Conservation (phyloP, 2,113 vertebrate species). For the Brachionichthys hirsutus region DNA sequence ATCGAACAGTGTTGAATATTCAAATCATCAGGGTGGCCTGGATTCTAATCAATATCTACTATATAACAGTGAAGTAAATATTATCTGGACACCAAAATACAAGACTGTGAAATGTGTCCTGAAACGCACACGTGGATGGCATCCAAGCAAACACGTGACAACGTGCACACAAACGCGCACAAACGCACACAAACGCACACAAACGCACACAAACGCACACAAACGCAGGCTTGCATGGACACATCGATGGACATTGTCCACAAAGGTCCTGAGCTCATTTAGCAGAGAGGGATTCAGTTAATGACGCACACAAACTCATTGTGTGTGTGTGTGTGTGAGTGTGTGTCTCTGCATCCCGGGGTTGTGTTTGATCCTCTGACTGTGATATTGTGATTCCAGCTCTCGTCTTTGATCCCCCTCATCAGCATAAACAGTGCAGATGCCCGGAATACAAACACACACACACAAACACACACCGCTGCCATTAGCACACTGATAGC, state of each 20-base stretch:
- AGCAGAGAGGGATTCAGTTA: constrained; percentile 33
- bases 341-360: constrained; percentile 34
- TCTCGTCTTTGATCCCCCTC: constrained; percentile 61
- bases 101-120: no score
- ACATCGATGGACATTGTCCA: neutral
- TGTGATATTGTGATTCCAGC: constrained; percentile 63
- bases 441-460: constrained; percentile 9
- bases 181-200: neutral
- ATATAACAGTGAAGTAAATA: no score
- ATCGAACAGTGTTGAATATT: no score
- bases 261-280: constrained; percentile 42
- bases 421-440: constrained; percentile 56
- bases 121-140: no score
- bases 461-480: constrained; percentile 39
- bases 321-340: no score
- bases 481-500: constrained; percentile 38
- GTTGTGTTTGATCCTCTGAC: constrained; percentile 66
- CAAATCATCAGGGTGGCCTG: no score
- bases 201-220: constrained; percentile 1
- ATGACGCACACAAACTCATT: constrained; percentile 35
- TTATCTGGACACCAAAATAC: no score
- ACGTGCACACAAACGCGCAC: no score
- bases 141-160: no score
- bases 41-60: no score
- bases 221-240: neutral